Evolutionary conservation across 2,888 invertebrate genomes (phyloP).

Genomic region (Phortica magna): DNA sequence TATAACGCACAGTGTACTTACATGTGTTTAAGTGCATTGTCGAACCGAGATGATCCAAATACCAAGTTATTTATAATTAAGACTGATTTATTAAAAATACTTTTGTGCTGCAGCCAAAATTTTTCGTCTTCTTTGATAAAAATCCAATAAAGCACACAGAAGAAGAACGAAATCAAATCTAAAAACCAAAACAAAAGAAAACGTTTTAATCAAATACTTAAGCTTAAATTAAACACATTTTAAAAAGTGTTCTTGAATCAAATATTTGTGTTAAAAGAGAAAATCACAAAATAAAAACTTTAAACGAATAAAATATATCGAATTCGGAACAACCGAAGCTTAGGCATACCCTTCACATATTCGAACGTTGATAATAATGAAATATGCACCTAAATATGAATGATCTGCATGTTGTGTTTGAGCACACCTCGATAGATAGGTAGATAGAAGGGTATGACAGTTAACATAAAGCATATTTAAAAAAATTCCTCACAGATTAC

Average conservation of each 20-base stretch:
- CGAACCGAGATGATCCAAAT: slow-evolving; percentile 52
- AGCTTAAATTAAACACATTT: slow-evolving; percentile 3
- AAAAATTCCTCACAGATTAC: too few species aligned
- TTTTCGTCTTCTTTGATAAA: slow-evolving; percentile 39
- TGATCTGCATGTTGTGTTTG: too few species aligned
- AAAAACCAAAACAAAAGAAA: slow-evolving; percentile 52
- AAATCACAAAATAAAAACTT: slow-evolving; percentile 2
- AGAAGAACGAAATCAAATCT: slow-evolving; percentile 44
- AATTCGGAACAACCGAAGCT: slow-evolving; percentile 23
- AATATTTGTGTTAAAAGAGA: slow-evolving; percentile 44
- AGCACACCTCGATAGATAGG: too few species aligned
- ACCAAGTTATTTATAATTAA: slow-evolving; percentile 73
- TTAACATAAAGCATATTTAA: too few species aligned
- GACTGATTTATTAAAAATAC: slow-evolving; percentile 72
- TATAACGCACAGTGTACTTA: not conserved
- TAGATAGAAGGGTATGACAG: too few species aligned
- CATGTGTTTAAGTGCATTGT: slow-evolving; percentile 62
- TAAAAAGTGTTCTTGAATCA: slow-evolving; percentile 38
- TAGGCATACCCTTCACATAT: not conserved
- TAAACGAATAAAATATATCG: slow-evolving; percentile 36
- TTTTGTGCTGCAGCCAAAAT: slow-evolving; percentile 49
- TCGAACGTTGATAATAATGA: not conserved
- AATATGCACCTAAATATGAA: too few species aligned
- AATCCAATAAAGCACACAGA: slow-evolving; percentile 51
- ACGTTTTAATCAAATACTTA: slow-evolving; percentile 39